Evolutionary conservation across 2,113 vertebrate genomes (phyloP), one percentile per base, ranked within the genome.

Genomic region (Gila orcuttii): DNA sequence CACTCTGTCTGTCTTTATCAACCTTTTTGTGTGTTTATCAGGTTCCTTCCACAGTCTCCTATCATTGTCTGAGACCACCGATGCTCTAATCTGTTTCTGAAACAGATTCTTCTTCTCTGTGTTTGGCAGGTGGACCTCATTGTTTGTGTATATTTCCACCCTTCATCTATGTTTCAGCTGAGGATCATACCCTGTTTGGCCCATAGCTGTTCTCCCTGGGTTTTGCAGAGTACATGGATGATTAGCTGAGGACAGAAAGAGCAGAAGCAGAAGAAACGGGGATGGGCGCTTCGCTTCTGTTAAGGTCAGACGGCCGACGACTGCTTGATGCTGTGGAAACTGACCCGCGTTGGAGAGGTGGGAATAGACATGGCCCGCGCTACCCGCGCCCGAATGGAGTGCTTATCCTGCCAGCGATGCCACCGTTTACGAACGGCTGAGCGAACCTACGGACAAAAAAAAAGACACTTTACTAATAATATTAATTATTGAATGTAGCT

Each of bases 261-360:
- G 55, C 36, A 12, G 75, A 79, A 71, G 60, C 64, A 50, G 57
- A 50, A 69, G 80, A 83, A 60, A 55, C 36, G 57, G 71, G 39
- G 42, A 11, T 10, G 5, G 55, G 28, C 28, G 19, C 12, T 82
- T 15, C 9, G 13, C 31, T 60, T 85, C 42, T 33, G 39, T n/a
- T 66, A n/a, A 21, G 31, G 73, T 90, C 85, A 90, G 74, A 90
- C 83, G 7, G 89, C 87, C 1, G 89, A 90, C 0, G 97, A 98
- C 90, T 98, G 97, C 92, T 99, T 99, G 96, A 99, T 98, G 94
- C 98, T 98, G 94, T 99, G 98, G 85, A 99, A 99, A 93, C 98
- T 99, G 94, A 99, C 95, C 0, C 97, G 95, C 4, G 98, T 98
- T 0, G 98, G 97, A 1, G 98, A 99, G 0, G 97, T 99, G 87